These are phyloP conservation scores for Thecophora atra DNA, from an alignment of 2,888 invertebrate genomes.

Conservation along the genomic window DNA sequence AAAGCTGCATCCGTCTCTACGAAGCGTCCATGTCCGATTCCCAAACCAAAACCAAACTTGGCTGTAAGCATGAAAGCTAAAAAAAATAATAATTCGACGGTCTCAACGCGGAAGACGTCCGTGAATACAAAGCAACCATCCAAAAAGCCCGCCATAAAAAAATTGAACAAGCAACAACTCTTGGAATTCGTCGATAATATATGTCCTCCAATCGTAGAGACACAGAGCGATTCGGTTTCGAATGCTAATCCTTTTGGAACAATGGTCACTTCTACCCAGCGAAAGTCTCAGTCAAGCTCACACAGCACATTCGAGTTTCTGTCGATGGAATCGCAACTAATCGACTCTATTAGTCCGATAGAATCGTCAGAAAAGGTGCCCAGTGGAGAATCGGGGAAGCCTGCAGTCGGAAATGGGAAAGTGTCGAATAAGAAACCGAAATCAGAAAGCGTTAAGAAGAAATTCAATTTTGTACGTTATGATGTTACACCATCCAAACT, in stretches of 20 bases:
- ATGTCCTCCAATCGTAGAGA: slow-evolving; percentile 33
- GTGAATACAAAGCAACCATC: slow-evolving; percentile 1
- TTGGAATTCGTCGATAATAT: background rate
- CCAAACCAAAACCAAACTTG: slow-evolving; percentile 40
- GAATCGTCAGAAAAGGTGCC: background rate
- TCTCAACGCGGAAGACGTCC: slow-evolving; percentile 27
- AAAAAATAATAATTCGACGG: slow-evolving; percentile 25
- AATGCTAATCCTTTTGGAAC: slow-evolving; percentile 43
- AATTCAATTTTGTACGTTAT: slow-evolving; percentile 42
- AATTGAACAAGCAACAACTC: slow-evolving; percentile 35
- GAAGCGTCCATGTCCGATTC: slow-evolving; percentile 14
- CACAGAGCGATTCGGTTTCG: slow-evolving; percentile 41
- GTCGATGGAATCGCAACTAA: slow-evolving; percentile 23
- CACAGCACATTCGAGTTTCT: slow-evolving; percentile 13
- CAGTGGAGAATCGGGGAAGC: background rate
- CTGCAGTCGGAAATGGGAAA: background rate
- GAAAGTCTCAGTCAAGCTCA: slow-evolving; percentile 41
- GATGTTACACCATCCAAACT: background rate
- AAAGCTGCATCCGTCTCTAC: slow-evolving; percentile 14
- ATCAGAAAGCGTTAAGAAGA: slow-evolving; percentile 24
- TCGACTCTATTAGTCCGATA: slow-evolving; percentile 26
- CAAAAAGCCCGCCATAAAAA: slow-evolving; percentile 9
- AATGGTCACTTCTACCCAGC: slow-evolving; percentile 50
- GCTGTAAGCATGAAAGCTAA: slow-evolving; percentile 45
- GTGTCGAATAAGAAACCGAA: background rate